Conservation (phyloP, 2,888 invertebrate species). For the Pseudanteris insignis region DNA sequence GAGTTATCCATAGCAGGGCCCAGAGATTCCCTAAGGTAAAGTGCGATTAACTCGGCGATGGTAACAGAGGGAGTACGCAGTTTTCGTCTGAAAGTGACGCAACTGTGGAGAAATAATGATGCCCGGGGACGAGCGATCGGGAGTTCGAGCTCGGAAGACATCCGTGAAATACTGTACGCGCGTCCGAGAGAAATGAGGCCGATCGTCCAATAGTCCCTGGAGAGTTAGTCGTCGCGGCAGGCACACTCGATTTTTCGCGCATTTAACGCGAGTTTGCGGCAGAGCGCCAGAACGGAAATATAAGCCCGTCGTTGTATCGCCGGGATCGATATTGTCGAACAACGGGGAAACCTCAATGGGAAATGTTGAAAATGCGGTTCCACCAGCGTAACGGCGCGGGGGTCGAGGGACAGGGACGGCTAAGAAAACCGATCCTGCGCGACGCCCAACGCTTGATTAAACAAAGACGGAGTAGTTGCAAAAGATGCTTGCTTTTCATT, state of each 20-base stretch:
- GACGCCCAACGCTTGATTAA: not conserved
- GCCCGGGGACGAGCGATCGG: constrained; percentile 6
- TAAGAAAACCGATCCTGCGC: constrained; percentile 5
- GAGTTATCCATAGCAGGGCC: no score
- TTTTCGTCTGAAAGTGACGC: constrained; percentile 15
- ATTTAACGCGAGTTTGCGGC: constrained; percentile 27
- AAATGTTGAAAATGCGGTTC: constrained; percentile 34
- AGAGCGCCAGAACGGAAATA: constrained; percentile 17
- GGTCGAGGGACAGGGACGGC: not conserved
- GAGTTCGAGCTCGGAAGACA: constrained; percentile 14
- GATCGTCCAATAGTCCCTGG: constrained; percentile 23
- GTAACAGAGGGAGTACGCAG: no score
- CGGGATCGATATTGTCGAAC: constrained; percentile 41
- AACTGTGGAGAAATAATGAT: constrained; percentile 14
- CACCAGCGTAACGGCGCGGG: constrained; percentile 6
- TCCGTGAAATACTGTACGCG: constrained; percentile 32
- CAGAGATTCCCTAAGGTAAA: not conserved
- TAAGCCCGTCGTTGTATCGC: constrained; percentile 14
- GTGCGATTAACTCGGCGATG: not conserved
- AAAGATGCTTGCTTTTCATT: constrained; percentile 2
- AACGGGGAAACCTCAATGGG: constrained; percentile 33
- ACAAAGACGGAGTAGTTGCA: constrained; percentile 5
- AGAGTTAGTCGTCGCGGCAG: constrained; percentile 5
- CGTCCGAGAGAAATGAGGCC: constrained; percentile 19
- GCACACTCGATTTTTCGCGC: constrained; percentile 35